A percentile compares a stretch with the other conserved stretches of the same genome.
Evolutionary conservation across 2,113 vertebrate species (phyloP).

Genomic region (Hucho hucho): DNA sequence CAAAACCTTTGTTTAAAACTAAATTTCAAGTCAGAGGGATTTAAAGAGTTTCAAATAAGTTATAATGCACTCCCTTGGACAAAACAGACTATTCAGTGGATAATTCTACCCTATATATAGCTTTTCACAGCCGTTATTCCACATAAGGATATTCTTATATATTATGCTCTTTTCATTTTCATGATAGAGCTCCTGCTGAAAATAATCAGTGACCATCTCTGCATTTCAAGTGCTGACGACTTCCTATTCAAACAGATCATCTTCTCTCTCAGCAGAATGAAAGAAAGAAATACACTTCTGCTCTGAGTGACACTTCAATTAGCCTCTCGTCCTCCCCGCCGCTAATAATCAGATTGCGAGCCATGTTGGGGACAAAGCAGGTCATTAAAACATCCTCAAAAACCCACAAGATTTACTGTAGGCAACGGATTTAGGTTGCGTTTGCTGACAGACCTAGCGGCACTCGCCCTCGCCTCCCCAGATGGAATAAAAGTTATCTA

Average conservation of each 20-base stretch:
- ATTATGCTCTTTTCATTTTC: constrained; percentile 30
- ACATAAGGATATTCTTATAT: constrained; percentile 18
- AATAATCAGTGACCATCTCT: constrained; percentile 55
- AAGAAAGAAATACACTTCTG: constrained; percentile 46
- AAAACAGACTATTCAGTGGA: neutral
- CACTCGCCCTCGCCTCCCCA: constrained; percentile 15
- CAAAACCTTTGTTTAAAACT: neutral
- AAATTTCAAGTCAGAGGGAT: neutral
- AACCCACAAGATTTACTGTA: constrained; percentile 53
- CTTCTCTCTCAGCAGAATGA: constrained; percentile 40
- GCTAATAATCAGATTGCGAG: constrained; percentile 73
- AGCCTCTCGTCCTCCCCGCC: constrained; percentile 57
- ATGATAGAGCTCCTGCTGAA: constrained; percentile 34
- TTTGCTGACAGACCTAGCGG: constrained; percentile 50
- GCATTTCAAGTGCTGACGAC: constrained; percentile 48
- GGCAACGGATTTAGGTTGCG: constrained; percentile 49
- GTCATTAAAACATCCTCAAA: constrained; percentile 69
- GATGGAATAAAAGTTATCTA: constrained; percentile 59
- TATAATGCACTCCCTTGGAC: neutral
- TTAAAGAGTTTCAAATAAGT: neutral
- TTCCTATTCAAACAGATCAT: constrained; percentile 59
- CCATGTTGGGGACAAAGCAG: constrained; percentile 60
- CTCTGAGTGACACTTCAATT: constrained; percentile 79
- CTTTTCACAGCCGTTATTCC: constrained; percentile 22
- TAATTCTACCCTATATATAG: constrained; percentile 4